Conservation (phyloP, 2,797 vertebrate species). For the Esox lucius region DNA sequence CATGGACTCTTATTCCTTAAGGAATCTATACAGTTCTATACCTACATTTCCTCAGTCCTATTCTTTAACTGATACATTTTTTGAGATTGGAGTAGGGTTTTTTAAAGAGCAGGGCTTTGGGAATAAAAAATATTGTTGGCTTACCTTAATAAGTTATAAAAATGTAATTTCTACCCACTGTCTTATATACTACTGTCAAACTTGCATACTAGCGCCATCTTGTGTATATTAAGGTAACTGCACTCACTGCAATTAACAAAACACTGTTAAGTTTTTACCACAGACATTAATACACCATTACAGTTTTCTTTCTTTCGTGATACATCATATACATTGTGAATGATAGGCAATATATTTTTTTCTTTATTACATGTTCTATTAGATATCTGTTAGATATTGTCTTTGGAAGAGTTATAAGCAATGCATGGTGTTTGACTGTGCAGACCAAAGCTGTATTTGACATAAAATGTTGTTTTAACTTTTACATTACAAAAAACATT, state of each 20-base stretch:
- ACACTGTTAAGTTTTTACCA: not conserved
- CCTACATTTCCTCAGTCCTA: not conserved
- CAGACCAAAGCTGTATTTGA: constrained; percentile 55
- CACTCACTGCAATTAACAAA: constrained; percentile 39
- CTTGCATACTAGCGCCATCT: constrained; percentile 91
- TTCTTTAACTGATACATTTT: not conserved
- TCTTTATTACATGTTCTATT: too few relatives aligned
- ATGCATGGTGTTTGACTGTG: not conserved
- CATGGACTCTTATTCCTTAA: not conserved
- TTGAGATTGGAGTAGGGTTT: not conserved
- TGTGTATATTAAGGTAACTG: constrained; percentile 76
- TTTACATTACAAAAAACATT: constrained; percentile 77
- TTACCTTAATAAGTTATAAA: not conserved
- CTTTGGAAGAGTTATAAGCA: not conserved
- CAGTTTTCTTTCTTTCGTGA: not conserved
- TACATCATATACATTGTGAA: not conserved
- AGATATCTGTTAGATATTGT: too few relatives aligned
- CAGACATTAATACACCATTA: not conserved
- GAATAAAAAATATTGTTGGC: not conserved
- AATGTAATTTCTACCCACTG: not conserved
- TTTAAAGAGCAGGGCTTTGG: not conserved
- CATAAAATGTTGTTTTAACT: constrained; percentile 56
- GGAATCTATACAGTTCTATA: not conserved
- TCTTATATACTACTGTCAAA: constrained; percentile 23
- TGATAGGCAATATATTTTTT: too few relatives aligned